Evolutionary conservation across 92 coral and sea anemone species (phyloP).

Genomic region (Diadumene lineata): DNA sequence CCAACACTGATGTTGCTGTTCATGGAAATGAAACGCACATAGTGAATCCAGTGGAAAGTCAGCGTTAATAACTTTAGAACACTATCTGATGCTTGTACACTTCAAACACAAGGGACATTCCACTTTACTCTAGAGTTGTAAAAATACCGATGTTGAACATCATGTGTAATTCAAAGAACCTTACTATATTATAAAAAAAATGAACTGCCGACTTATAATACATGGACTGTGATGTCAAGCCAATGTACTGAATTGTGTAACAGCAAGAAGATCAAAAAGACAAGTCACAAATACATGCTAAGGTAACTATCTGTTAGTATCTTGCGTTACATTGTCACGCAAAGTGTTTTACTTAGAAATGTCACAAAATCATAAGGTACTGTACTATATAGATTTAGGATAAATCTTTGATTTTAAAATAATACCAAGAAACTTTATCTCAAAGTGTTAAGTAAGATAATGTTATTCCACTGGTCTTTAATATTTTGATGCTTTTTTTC

Average conservation of each 20-base stretch:
- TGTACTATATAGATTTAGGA: not conserved
- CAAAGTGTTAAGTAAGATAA: no score
- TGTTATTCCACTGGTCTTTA: no score
- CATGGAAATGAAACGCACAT: not conserved
- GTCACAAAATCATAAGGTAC: not conserved
- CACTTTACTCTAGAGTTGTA: no score
- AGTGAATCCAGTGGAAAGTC: conserved; percentile 5
- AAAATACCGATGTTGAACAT: conserved; percentile 5
- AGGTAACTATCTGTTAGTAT: no score
- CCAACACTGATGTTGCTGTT: conserved; percentile 39
- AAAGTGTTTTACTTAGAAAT: not conserved
- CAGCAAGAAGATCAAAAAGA: not conserved
- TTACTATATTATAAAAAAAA: no score
- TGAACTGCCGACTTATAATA: no score
- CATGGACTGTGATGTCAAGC: no score
- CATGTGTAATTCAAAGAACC: not conserved
- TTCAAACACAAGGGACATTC: not conserved
- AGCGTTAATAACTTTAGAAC: conserved; percentile 33
- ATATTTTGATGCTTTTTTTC: no score
- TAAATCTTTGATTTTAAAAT: not conserved
- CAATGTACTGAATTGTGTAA: no score
- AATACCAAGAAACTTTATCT: not conserved
- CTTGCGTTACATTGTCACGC: conserved; percentile 5
- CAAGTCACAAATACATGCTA: not conserved
- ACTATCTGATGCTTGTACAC: not conserved